Evolutionary conservation across 1,140 invertebrate genomes (phyloP).

Genomic region (Brachionus rubens): DNA sequence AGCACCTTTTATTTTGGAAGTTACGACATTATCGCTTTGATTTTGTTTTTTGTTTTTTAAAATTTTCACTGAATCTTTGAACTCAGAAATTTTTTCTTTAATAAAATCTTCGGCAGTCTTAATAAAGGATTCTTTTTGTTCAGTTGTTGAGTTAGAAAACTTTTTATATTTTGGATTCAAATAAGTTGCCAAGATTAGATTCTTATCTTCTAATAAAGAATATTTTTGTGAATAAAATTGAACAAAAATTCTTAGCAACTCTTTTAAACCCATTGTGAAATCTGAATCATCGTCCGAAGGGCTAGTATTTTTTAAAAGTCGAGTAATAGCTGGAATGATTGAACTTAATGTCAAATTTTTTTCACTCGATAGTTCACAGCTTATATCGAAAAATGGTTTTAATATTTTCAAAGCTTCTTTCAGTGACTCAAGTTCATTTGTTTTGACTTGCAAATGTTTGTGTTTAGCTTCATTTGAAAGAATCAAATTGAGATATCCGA

Average conservation of each 20-base stretch:
- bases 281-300: background rate
- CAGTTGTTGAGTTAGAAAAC: background rate
- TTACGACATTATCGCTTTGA: background rate
- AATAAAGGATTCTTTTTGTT: background rate
- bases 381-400: background rate
- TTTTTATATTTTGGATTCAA: constrained; percentile 15
- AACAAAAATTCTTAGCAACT: background rate
- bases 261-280: constrained; percentile 12
- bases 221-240: background rate
- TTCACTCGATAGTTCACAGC: background rate
- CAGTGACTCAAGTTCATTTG: background rate
- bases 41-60: background rate
- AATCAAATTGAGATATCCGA: background rate
- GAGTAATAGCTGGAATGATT: background rate
- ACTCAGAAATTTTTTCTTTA: background rate
- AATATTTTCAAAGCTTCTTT: background rate
- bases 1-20: background rate
- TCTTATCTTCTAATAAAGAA: background rate
- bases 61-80: background rate
- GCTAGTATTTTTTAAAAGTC: background rate
- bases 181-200: background rate
- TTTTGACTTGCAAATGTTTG: background rate
- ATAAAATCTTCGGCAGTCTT: background rate
- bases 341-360: background rate
- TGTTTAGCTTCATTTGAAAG: background rate